phyloP scores from a whole-genome alignment of 2,113 vertebrate genomes.

The Furnarius figulus region DNA sequence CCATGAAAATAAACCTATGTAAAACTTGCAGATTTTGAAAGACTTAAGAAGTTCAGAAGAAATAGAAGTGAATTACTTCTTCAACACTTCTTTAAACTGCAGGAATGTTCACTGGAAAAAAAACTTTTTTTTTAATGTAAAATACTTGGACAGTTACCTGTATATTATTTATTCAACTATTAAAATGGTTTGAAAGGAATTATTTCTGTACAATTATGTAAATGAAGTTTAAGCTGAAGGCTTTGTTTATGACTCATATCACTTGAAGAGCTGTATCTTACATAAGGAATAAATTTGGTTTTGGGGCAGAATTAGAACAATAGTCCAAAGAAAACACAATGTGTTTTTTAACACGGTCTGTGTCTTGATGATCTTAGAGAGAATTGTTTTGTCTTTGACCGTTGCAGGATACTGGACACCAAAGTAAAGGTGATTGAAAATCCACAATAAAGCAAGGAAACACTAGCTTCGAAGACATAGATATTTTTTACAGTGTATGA shows the following conservation, averaged over 20 bases:
- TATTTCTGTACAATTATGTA: background rate
- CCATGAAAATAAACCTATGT: background rate
- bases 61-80: background rate
- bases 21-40: background rate
- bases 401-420: background rate
- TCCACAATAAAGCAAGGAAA: background rate
- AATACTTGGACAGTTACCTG: background rate
- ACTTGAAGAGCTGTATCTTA: background rate
- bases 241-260: background rate
- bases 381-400: background rate
- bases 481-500: background rate
- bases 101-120: background rate
- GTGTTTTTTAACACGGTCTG: fast-evolving
- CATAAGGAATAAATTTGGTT: background rate
- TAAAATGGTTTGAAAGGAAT: background rate
- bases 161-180: background rate
- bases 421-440: background rate
- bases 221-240: background rate
- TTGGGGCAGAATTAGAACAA: background rate
- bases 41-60: background rate
- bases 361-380: background rate
- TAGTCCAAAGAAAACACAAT: background rate
- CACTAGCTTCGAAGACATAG: background rate
- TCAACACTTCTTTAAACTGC: background rate
- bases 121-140: background rate